A percentile compares a stretch with the other conserved stretches of the same genome.
Conservation (phyloP, 2,888 invertebrate genomes). For the Antitype chi region DNA sequence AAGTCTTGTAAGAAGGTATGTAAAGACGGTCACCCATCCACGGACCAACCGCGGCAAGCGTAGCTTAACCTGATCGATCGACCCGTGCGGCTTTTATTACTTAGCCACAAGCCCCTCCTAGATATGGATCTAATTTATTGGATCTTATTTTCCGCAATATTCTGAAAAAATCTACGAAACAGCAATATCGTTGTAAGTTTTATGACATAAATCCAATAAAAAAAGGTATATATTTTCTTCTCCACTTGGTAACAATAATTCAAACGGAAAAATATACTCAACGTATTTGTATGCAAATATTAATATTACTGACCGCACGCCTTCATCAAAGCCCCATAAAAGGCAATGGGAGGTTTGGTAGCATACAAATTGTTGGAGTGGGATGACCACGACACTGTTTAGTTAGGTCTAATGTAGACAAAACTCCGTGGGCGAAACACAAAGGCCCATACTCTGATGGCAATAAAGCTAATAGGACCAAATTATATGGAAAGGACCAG, state of each 20-base stretch:
- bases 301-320: constrained; percentile 70
- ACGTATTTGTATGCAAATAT: constrained; percentile 70
- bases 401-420: constrained; percentile 61
- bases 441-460: constrained; percentile 57
- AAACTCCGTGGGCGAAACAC: constrained; percentile 71
- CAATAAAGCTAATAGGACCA: constrained; percentile 67
- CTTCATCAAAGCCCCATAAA: constrained; percentile 71
- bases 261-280: constrained; percentile 13
- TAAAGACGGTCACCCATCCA: too few species aligned
- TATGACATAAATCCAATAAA: neutral
- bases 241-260: constrained; percentile 2
- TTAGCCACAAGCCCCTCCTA: too few species aligned
- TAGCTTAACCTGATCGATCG: too few species aligned
- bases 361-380: constrained; percentile 81
- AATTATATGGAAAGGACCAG: constrained; percentile 54
- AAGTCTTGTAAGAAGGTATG: too few species aligned
- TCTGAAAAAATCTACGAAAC: neutral
- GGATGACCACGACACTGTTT: constrained; percentile 72
- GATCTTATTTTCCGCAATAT: neutral
- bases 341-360: constrained; percentile 76
- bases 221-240: constrained; percentile 7
- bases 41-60: too few species aligned
- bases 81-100: too few species aligned
- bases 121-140: neutral
- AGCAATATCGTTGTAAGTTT: neutral